A percentile compares a stretch with the other conserved stretches of the same genome.
Conservation (phyloP, 1,140 invertebrate genomes). For the Eupristina koningsbergeri region DNA sequence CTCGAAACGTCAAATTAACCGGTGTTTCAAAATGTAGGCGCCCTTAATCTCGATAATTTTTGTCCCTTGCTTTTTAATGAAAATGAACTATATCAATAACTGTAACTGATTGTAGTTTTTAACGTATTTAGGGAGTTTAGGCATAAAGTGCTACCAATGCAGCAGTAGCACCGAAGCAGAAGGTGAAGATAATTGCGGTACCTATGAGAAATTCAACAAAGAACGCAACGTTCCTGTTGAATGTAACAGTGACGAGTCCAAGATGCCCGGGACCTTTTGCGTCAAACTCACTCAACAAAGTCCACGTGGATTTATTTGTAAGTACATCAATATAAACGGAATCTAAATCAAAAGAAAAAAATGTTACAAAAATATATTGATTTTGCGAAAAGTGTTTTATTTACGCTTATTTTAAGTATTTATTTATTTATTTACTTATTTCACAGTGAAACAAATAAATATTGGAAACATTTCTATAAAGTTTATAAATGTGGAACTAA, state of each 20-base stretch:
- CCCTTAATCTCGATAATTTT: not conserved
- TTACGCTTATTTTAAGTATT: too few relatives aligned
- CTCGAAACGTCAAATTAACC: too few relatives aligned
- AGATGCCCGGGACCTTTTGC: constrained; percentile 94
- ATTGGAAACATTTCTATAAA: too few relatives aligned
- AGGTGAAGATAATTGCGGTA: constrained; percentile 86
- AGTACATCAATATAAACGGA: constrained; percentile 65
- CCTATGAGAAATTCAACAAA: constrained; percentile 87
- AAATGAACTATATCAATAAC: too few relatives aligned
- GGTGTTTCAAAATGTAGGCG: not conserved
- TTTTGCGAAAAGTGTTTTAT: too few relatives aligned
- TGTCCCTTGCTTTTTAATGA: too few relatives aligned
- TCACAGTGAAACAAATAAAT: too few relatives aligned
- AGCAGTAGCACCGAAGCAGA: constrained; percentile 84
- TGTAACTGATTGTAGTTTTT: too few relatives aligned
- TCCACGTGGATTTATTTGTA: constrained; percentile 92
- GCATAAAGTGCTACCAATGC: constrained; percentile 91
- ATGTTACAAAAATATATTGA: too few relatives aligned
- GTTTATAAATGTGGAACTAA: too few relatives aligned
- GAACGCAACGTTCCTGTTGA: constrained; percentile 87
- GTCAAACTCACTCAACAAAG: constrained; percentile 92
- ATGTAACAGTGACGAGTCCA: constrained; percentile 90
- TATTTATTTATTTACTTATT: too few relatives aligned
- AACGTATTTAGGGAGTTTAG: constrained; percentile 55
- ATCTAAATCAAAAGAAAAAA: too few relatives aligned